Conservation (phyloP, 1,140 invertebrate species). For the Sitobion miscanthi region DNA sequence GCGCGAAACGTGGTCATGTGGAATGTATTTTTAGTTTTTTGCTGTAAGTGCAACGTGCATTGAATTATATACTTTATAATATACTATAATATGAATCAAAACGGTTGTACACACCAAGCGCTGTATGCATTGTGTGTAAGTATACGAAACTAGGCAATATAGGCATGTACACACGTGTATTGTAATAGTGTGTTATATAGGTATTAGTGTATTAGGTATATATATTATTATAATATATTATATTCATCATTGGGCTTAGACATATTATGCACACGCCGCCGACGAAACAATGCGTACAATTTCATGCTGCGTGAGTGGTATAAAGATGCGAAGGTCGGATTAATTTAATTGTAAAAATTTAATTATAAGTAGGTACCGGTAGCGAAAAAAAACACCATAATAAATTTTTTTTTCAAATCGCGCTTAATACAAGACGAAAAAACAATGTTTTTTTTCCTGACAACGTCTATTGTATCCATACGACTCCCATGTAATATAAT, state of each 20-base stretch:
- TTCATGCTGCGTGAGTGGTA: slow-evolving; percentile 33
- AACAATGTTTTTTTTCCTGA: background rate
- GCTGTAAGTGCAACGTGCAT: background rate
- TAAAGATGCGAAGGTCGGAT: slow-evolving; percentile 37
- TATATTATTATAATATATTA: background rate
- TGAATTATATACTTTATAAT: background rate
- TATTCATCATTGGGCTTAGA: slow-evolving; percentile 21
- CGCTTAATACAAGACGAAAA: slow-evolving; percentile 15
- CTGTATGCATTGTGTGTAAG: background rate
- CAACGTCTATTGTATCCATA: background rate
- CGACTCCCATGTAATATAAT: background rate
- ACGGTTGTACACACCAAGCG: background rate
- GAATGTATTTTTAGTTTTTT: background rate
- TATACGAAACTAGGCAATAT: background rate
- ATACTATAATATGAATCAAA: background rate
- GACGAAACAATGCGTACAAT: slow-evolving; percentile 27
- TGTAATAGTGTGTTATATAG: background rate
- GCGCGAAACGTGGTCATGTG: background rate
- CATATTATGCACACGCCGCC: background rate
- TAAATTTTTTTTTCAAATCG: background rate
- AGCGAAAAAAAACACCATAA: background rate
- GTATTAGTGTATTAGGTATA: background rate
- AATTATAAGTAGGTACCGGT: slow-evolving; percentile 33
- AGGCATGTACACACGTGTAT: background rate
- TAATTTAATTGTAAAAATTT: slow-evolving; percentile 44